Conservation (phyloP, 2,797 vertebrate species). For the Mionectes olivaceus region DNA sequence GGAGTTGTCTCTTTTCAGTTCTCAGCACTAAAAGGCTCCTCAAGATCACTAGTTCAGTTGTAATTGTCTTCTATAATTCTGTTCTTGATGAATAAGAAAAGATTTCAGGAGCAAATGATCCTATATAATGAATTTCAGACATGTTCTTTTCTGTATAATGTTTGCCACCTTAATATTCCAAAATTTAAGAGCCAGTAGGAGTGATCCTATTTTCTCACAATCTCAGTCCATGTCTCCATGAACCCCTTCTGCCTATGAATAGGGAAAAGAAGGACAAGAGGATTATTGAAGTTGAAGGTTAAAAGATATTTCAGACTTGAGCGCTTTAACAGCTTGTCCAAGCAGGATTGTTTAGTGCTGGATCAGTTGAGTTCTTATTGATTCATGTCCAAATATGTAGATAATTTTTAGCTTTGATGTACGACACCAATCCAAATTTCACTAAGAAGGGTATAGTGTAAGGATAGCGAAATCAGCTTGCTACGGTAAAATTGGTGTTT, state of each 20-base stretch:
- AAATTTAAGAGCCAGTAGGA: background rate
- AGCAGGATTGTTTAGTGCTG: background rate
- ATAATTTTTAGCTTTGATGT: background rate
- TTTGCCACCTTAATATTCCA: background rate
- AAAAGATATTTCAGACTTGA: background rate
- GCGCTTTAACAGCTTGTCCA: background rate
- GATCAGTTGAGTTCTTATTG: background rate
- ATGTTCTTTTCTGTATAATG: background rate
- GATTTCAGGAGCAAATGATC: background rate
- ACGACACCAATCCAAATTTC: background rate
- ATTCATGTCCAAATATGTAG: background rate
- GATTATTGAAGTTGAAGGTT: background rate
- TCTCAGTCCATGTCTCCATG: background rate
- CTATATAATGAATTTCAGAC: background rate
- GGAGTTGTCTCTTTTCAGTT: background rate
- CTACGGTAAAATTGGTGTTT: background rate
- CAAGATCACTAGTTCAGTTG: background rate
- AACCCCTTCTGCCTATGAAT: background rate
- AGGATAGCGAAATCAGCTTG: background rate
- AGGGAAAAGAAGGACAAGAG: background rate
- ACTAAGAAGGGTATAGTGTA: background rate
- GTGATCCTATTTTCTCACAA: background rate
- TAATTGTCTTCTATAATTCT: background rate
- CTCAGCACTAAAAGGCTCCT: background rate
- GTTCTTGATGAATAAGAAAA: background rate